A percentile compares a stretch with the other conserved stretches of the same genome.
These are phyloP conservation scores for Erpobdella octoculata DNA, from an alignment of 2,888 invertebrate genomes.

Conservation along the genomic window DNA sequence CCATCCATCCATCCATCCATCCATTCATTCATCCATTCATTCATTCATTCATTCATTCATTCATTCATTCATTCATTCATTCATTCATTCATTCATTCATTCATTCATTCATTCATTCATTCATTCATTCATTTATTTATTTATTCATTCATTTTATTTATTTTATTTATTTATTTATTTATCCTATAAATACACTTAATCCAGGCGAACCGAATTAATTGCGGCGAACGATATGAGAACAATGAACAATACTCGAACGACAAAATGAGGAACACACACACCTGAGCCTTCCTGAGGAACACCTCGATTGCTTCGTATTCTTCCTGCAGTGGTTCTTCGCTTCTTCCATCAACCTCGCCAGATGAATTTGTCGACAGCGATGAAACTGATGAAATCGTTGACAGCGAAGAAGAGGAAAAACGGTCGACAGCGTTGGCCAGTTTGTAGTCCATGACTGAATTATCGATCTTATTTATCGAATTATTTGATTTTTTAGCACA, in stretches of 20 bases:
- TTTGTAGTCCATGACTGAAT: too few species aligned
- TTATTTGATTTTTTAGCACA: too few species aligned
- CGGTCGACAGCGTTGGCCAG: too few species aligned
- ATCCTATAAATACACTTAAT: neutral
- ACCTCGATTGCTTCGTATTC: neutral
- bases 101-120: too few species aligned
- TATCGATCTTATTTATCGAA: too few species aligned
- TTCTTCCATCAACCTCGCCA: neutral
- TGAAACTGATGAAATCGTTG: too few species aligned
- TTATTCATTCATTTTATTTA: too few species aligned
- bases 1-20: too few species aligned
- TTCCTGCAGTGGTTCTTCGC: neutral
- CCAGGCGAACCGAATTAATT: neutral
- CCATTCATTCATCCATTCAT: too few species aligned
- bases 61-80: neutral
- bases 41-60: neutral
- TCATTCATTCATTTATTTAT: too few species aligned
- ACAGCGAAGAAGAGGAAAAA: too few species aligned
- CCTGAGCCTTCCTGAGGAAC: neutral
- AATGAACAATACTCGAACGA: neutral
- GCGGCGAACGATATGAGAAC: neutral
- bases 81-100: neutral
- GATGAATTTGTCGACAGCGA: too few species aligned
- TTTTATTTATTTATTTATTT: neutral
- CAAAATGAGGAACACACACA: neutral